Conservation (phyloP, 2,113 vertebrate genomes). For the Solea senegalensis region DNA sequence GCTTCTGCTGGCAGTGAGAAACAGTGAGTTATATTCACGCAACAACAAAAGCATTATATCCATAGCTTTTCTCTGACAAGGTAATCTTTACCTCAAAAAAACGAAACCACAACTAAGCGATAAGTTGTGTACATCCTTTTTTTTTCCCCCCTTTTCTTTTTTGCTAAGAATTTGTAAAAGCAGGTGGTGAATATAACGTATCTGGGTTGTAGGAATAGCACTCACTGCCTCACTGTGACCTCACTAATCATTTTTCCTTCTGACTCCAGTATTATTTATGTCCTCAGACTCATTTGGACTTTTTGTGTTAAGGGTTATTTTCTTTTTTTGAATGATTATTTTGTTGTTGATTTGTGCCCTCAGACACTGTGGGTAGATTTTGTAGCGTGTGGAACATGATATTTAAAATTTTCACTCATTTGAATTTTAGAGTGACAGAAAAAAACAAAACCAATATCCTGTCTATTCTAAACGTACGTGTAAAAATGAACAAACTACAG, state of each 20-base stretch:
- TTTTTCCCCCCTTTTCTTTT: slow-evolving; percentile 8
- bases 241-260: slow-evolving; percentile 62
- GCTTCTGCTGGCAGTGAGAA: slow-evolving; percentile 70
- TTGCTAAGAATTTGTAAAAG: slow-evolving; percentile 46
- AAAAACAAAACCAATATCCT: slow-evolving; percentile 56
- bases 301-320: slow-evolving; percentile 38
- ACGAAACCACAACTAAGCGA: slow-evolving; percentile 11
- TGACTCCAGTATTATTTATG: slow-evolving; percentile 55
- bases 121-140: slow-evolving; percentile 21
- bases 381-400: slow-evolving; percentile 83
- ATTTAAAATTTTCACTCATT: slow-evolving; percentile 75
- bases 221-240: slow-evolving; percentile 81
- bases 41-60: slow-evolving; percentile 51
- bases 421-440: slow-evolving; percentile 74
- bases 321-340: slow-evolving; percentile 24
- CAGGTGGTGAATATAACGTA: slow-evolving; percentile 37
- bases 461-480: slow-evolving; percentile 74
- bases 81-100: slow-evolving; percentile 19
- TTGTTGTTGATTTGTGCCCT: slow-evolving; percentile 59
- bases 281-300: slow-evolving; percentile 64
- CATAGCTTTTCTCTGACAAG: slow-evolving; percentile 41
- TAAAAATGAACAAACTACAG: slow-evolving; percentile 79
- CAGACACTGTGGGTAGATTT: slow-evolving; percentile 80
- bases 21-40: slow-evolving; percentile 73
- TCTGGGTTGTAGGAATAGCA: slow-evolving; percentile 74